These are phyloP conservation scores for Clarias fuscus DNA, from an alignment of 2,797 vertebrate genomes.

Conservation along the genomic window DNA sequence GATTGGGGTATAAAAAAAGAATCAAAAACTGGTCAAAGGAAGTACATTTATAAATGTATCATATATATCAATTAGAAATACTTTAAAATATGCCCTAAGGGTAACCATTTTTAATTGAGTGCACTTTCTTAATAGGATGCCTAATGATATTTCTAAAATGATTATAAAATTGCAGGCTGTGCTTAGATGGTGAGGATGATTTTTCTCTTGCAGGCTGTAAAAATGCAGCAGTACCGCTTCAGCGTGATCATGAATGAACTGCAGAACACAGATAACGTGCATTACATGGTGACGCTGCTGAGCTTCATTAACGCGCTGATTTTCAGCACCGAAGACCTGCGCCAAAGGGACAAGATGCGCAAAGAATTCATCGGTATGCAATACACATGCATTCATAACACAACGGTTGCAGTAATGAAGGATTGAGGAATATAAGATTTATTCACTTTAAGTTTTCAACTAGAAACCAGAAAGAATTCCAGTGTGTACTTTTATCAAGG, in stretches of 20 bases:
- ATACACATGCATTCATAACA: too few relatives aligned
- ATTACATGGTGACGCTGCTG: slow-evolving; percentile 91
- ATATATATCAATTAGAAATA: neutral
- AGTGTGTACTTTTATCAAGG: neutral
- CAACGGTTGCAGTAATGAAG: too few relatives aligned
- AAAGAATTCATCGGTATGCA: slow-evolving; percentile 91
- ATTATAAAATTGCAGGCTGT: neutral
- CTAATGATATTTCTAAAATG: neutral
- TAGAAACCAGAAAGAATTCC: neutral
- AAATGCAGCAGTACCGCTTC: slow-evolving; percentile 95
- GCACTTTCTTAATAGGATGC: neutral
- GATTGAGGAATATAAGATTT: too few relatives aligned
- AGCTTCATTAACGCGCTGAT: slow-evolving; percentile 94
- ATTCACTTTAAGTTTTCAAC: neutral
- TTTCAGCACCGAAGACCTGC: slow-evolving; percentile 85
- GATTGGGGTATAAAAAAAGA: neutral
- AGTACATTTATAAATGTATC: neutral
- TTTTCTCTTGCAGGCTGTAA: slow-evolving; percentile 76
- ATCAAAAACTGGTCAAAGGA: neutral
- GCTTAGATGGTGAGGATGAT: neutral
- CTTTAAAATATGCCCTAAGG: neutral
- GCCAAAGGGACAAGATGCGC: slow-evolving; percentile 84
- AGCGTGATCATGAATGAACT: slow-evolving; percentile 93
- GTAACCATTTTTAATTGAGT: neutral
- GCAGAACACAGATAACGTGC: slow-evolving; percentile 86